Base-by-base conservation (phyloP, 1,140 invertebrate species). In the Magallana ariakensis region DNA sequence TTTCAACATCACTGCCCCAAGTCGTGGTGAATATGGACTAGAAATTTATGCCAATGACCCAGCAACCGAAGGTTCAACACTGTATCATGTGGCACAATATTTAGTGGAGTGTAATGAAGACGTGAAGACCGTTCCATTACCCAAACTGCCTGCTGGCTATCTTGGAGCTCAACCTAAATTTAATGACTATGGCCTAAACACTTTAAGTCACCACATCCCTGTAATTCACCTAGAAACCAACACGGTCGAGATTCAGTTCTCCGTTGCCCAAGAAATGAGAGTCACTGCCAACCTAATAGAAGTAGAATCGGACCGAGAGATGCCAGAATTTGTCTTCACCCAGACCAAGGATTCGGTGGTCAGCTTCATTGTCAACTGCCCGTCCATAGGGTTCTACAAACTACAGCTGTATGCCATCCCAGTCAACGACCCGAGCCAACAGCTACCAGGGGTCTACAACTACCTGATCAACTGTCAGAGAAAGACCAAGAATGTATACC, bases 41-140 rank as follows among this genome's bases (percentile, higher is more conserved):
- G 94, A 95, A 90, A 93, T 95, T 80, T 95, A 94, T 88, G 94
- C 92, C 70, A 95, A 95, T 87, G 94, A 95, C 87, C 94, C 94
- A 15, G 90, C 90, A 10, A 91, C 87, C 10, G 94, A 95, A 86
- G 94, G 94, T 4, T 93, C 92, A 60, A 94, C 94, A 0, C 88
- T 94, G 10, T 94, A 92, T 88, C 94, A 94, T 89, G 91, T 94
- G 16, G 94, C 92, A 19, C 94, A 95, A 91, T 95, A 93, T 85
- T 84, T 95, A 66, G 91, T 95, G 11, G 89, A 93, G 85, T 94
- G 94, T 60, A 89, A 93, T 54, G 94, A 95, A 85, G 90, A 92
- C 88, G 92, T 93, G 2, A 92, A 92, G 81, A 89, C 91, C 11
- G 90, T 91, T 11, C 93, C 92, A 15, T 88, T 94, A 66, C 94